A percentile compares a stretch with the other conserved stretches of the same genome.
Conservation (phyloP, 2,888 invertebrate species). For the Megamerina dolium region DNA sequence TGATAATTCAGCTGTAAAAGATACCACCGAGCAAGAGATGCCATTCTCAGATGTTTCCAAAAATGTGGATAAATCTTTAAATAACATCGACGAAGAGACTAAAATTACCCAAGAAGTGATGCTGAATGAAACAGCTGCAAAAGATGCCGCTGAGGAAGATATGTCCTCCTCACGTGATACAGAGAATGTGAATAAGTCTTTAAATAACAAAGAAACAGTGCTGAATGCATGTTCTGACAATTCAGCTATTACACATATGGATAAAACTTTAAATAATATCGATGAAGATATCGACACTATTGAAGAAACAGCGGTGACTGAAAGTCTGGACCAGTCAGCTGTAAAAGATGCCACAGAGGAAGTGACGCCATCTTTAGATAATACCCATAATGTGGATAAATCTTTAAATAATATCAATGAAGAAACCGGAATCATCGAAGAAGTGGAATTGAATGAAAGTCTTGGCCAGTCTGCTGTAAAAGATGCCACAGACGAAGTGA, state of each 20-base stretch:
- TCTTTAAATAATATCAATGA: not conserved
- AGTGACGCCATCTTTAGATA: not conserved
- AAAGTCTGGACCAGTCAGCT: not conserved
- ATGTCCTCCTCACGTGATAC: not conserved
- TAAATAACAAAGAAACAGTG: too few species aligned
- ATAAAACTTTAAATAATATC: too few species aligned
- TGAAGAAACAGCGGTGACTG: not conserved
- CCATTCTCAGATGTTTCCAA: not conserved
- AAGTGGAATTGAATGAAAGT: not conserved
- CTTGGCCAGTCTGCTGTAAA: too few species aligned
- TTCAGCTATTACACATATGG: too few species aligned
- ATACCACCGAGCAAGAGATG: not conserved
- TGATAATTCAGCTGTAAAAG: not conserved
- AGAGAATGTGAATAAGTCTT: not conserved
- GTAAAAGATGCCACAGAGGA: not conserved
- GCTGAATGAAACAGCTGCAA: not conserved
- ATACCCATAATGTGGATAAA: too few species aligned
- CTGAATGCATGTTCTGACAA: too few species aligned
- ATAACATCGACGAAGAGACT: not conserved
- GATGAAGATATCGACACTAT: not conserved
- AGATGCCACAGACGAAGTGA: not conserved
- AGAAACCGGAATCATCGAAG: slow-evolving; percentile 1
- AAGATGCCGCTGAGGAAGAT: not conserved
- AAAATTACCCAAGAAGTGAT: too few species aligned
- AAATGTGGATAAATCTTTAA: not conserved